A percentile compares a stretch with the other conserved stretches of the same genome.
Evolutionary conservation across 2,888 invertebrate species (phyloP).

Genomic region (Argyresthia albistria): DNA sequence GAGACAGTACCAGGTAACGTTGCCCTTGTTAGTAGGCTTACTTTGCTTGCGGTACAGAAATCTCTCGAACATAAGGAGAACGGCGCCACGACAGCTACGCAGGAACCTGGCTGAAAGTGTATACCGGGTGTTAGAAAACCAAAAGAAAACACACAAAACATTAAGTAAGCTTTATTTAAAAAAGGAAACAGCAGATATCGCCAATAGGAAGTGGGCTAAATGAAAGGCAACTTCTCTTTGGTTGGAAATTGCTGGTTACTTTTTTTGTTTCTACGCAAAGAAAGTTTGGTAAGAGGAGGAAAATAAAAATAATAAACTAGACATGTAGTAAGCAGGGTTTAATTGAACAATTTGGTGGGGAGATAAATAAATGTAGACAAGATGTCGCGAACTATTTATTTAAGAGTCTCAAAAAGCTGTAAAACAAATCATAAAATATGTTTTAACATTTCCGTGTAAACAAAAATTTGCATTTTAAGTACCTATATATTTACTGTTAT

Average conservation of each 20-base stretch:
- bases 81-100: slow-evolving; percentile 25
- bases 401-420: not conserved
- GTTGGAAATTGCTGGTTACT: too few relatives aligned
- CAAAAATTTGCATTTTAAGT: not conserved
- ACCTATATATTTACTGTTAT: too few relatives aligned
- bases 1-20: slow-evolving; percentile 31
- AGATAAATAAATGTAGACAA: not conserved
- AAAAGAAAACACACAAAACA: not conserved
- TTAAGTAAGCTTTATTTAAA: too few relatives aligned
- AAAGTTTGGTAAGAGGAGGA: too few relatives aligned
- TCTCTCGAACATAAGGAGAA: slow-evolving; percentile 22
- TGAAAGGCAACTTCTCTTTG: too few relatives aligned
- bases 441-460: not conserved
- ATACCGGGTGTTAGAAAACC: slow-evolving; percentile 3
- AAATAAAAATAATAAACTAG: too few relatives aligned
- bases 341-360: not conserved
- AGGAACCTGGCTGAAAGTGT: slow-evolving; percentile 27
- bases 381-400: not conserved
- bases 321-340: not conserved
- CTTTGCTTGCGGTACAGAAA: slow-evolving; percentile 26
- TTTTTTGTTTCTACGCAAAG: too few relatives aligned
- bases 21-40: slow-evolving; percentile 26
- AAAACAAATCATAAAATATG: not conserved
- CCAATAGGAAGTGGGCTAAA: too few relatives aligned
- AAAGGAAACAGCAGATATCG: too few relatives aligned